Evolutionary conservation across 2,113 vertebrate species (phyloP).

Genomic region (Sterrhoptilus dennistouni): DNA sequence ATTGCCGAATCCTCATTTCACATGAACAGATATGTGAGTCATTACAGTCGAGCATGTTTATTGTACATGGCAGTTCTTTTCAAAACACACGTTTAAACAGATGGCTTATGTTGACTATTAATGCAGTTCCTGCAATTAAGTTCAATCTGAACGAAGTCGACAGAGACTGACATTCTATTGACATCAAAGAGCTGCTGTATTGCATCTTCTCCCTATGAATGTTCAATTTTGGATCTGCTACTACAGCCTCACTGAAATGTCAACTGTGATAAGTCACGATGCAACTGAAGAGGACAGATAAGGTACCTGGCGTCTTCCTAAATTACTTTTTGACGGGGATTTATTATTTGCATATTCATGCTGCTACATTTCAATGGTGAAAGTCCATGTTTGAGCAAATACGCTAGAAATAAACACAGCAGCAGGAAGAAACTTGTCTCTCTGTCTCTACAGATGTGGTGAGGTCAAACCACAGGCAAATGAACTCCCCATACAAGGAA

Average conservation of each 20-base stretch:
- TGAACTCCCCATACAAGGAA: neutral
- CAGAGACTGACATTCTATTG: conserved; percentile 21
- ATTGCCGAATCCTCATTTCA: neutral
- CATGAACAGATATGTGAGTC: conserved; percentile 14
- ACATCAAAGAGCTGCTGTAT: conserved; percentile 37
- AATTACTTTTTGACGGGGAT: neutral
- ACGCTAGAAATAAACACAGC: neutral
- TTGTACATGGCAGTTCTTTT: conserved; percentile 40
- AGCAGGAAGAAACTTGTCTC: neutral
- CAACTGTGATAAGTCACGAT: conserved; percentile 4
- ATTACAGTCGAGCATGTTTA: conserved; percentile 47
- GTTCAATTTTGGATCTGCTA: conserved; percentile 3
- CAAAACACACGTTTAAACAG: conserved; percentile 67
- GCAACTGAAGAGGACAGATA: neutral
- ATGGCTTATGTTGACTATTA: conserved; percentile 68
- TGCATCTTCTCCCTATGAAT: conserved; percentile 6
- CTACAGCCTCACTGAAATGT: conserved; percentile 31
- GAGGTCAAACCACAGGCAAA: neutral
- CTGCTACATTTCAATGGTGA: neutral
- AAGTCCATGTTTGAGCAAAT: neutral
- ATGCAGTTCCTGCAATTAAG: conserved; percentile 61
- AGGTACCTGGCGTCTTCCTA: neutral
- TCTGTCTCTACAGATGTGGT: neutral
- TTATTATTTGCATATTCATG: conserved; percentile 23
- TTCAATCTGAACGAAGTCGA: neutral